Conservation (phyloP, 2,888 invertebrate genomes). For the Clanis bilineata region DNA sequence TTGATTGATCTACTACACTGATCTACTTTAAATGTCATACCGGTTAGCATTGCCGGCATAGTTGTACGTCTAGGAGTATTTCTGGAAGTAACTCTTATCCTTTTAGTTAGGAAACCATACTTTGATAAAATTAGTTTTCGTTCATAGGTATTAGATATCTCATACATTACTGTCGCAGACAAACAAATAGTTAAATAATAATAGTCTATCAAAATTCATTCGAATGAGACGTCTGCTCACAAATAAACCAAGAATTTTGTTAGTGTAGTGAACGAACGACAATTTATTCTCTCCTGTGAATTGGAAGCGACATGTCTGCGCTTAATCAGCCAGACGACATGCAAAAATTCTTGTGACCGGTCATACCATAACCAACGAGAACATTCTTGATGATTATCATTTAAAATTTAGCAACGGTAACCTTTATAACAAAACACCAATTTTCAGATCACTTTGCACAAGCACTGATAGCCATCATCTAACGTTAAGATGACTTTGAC, state of each 20-base stretch:
- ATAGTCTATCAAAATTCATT: conserved; percentile 19
- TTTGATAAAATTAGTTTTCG: conserved; percentile 19
- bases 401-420: conserved; percentile 20
- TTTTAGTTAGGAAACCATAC: conserved; percentile 29
- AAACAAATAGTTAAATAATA: neutral
- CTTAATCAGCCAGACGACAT: conserved; percentile 48
- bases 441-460: conserved; percentile 16
- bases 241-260: conserved; percentile 48
- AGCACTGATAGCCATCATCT: conserved; percentile 25
- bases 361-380: conserved; percentile 25
- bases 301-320: conserved; percentile 55
- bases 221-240: conserved; percentile 38
- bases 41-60: conserved; percentile 53
- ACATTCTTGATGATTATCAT: conserved; percentile 18
- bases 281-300: conserved; percentile 55
- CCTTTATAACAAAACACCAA: conserved; percentile 21
- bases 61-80: conserved; percentile 60
- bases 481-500: conserved; percentile 31
- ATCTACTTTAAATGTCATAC: conserved; percentile 34
- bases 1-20: too few species aligned
- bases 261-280: conserved; percentile 40
- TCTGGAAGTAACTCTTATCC: conserved; percentile 41
- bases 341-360: conserved; percentile 43
- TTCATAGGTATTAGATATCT: neutral
- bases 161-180: conserved; percentile 1